Percentiles rank a stretch among this genome's conserved stretches.
Evolutionary conservation across 2,113 vertebrate genomes (phyloP).

Genomic region (Petroica traversi): DNA sequence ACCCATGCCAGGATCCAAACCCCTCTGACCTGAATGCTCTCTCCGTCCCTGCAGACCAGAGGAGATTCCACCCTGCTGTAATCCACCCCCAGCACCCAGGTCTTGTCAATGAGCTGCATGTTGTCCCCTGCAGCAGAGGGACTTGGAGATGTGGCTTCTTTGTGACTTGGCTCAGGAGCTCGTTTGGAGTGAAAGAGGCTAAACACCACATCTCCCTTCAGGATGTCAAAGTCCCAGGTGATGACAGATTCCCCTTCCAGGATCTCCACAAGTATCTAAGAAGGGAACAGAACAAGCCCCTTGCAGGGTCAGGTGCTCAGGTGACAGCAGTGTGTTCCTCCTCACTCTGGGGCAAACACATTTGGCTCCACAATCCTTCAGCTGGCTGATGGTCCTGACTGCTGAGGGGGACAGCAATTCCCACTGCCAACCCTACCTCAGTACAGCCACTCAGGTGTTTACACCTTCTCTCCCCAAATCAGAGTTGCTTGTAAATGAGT

Average conservation of each 20-base stretch:
- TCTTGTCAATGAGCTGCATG: conserved; percentile 69
- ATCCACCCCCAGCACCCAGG: conserved; percentile 75
- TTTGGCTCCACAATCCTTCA: background rate
- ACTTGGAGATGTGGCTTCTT: conserved; percentile 8
- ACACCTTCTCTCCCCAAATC: background rate
- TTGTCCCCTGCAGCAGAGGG: conserved; percentile 45
- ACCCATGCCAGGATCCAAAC: background rate
- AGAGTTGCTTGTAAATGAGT: background rate
- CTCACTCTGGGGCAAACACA: background rate
- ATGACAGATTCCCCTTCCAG: conserved; percentile 82
- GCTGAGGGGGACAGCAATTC: background rate
- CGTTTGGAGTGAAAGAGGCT: conserved; percentile 82
- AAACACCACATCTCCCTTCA: conserved; percentile 82
- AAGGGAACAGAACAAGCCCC: background rate
- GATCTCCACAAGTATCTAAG: conserved; percentile 79
- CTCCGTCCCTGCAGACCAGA: conserved; percentile 79
- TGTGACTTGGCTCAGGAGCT: conserved; percentile 21
- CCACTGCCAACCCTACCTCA: background rate
- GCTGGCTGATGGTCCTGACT: background rate
- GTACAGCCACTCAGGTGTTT: background rate
- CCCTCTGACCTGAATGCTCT: conserved; percentile 82
- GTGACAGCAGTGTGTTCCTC: background rate
- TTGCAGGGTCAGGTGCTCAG: background rate
- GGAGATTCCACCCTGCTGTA: conserved; percentile 80
- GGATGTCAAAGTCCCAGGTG: conserved; percentile 88